Conservation (phyloP, 2,113 vertebrate genomes). For the Pituophis catenifer region DNA sequence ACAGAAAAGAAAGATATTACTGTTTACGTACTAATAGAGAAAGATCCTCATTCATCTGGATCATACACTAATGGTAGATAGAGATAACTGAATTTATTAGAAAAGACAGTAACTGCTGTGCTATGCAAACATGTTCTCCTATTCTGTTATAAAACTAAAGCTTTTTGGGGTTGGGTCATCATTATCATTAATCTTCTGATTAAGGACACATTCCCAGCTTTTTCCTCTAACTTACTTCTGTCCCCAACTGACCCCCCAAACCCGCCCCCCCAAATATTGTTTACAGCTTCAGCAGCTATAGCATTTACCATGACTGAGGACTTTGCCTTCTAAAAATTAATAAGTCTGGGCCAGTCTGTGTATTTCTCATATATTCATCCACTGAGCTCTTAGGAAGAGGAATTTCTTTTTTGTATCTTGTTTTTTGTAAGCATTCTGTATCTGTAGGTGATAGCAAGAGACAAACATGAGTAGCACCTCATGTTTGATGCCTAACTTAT, state of each 20-base stretch:
- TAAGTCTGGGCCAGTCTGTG: too few species aligned
- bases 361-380: neutral
- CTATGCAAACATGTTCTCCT: neutral
- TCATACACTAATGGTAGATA: neutral
- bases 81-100: neutral
- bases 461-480: neutral
- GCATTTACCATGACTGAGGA: neutral
- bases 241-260: neutral
- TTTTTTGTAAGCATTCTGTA: neutral
- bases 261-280: too few species aligned
- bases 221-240: too few species aligned
- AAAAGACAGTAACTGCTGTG: neutral
- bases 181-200: neutral
- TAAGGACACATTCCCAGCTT: too few species aligned
- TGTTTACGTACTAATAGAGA: neutral
- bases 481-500: neutral
- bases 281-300: neutral
- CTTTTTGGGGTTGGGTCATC: neutral
- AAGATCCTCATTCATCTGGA: neutral
- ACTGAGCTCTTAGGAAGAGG: neutral
- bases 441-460: neutral
- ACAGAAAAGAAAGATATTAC: neutral
- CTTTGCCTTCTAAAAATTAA: neutral
- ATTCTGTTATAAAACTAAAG: neutral
- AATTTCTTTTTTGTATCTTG: neutral